Percentiles rank a stretch among this genome's conserved stretches.
Evolutionary conservation across 2,797 vertebrate species (phyloP).

Genomic region (Apogon talboti): DNA sequence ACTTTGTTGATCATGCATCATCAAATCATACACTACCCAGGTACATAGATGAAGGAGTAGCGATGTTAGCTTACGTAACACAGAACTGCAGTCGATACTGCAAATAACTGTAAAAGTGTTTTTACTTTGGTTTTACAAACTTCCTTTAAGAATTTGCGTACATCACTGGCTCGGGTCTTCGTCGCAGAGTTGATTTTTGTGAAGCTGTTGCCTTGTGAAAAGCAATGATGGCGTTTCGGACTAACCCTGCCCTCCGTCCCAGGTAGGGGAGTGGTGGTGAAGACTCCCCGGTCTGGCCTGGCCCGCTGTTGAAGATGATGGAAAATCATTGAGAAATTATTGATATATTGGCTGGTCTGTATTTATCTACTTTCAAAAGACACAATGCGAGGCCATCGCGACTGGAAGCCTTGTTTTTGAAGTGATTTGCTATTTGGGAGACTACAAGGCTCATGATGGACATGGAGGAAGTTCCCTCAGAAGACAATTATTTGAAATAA

Average conservation of each 20-base stretch:
- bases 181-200: not conserved
- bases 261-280: slow-evolving; percentile 68
- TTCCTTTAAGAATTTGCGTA: not conserved
- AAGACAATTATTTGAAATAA: slow-evolving; percentile 45
- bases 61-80: slow-evolving; percentile 38
- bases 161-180: not conserved
- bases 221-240: slow-evolving; percentile 57
- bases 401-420: slow-evolving; percentile 20
- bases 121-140: slow-evolving; percentile 28
- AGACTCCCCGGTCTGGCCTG: slow-evolving; percentile 40
- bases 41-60: slow-evolving; percentile 31
- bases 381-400: slow-evolving; percentile 19
- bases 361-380: not conserved
- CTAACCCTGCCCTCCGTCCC: slow-evolving; percentile 68
- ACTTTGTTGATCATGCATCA: slow-evolving; percentile 58
- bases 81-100: slow-evolving; percentile 2
- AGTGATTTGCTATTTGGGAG: slow-evolving; percentile 22
- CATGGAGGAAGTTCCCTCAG: slow-evolving; percentile 60
- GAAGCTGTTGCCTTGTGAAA: slow-evolving; percentile 22
- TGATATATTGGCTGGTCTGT: slow-evolving; percentile 2
- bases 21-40: slow-evolving; percentile 35
- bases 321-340: slow-evolving; percentile 15
- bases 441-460: slow-evolving; percentile 50
- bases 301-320: slow-evolving; percentile 48
- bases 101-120: slow-evolving; percentile 4